Evolutionary conservation across 2,888 invertebrate species (phyloP), one percentile per base, ranked within the genome.

Genomic region (Ceriagrion tenellum): DNA sequence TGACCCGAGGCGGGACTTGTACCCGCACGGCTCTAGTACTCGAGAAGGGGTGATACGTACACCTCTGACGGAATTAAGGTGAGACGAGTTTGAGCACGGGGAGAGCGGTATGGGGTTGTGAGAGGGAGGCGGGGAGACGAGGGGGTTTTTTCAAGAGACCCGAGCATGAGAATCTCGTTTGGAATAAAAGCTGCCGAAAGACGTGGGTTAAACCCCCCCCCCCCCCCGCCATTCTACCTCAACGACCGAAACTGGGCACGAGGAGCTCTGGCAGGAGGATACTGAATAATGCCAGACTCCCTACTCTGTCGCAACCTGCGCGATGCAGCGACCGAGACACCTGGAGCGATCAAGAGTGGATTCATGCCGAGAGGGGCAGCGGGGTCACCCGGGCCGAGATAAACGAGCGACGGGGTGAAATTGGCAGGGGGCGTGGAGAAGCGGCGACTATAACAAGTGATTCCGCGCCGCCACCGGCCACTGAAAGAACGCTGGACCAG

Each of bases 11-110:
- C 56, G 69, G 69, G 93, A 69, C 69, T 93, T 40, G 93, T 74
- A 35, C 20, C 90, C 90, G 30, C n/a, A n/a, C 55, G 55, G 55
- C n/a, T 63, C 63, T 59, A 35, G 35, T 63, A 63, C 63, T 20
- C 20, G 59, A n/a, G 55, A 74, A 74, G 93, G 69, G 69, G 93
- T 69, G 93, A 93, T 93, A 69, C 69, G 40, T 93, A 81, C 93
- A 69, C 40, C 47, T 35, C 30, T 0, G 35, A 81, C 81, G 12
- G 81, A 81, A 81, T 81, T 69, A 69, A 69, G 69, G n/a, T n/a
- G 69, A 69, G 81, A 81, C 81, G 81, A 35, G 81, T 81, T 81
- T 81, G 81, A 81, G 35, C 81, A 35, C 35, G 30, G 59, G n/a
- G n/a, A n/a, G n/a, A 20, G 26, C 35, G 35, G 40, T 13, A 55